Percentiles rank a stretch among this genome's conserved stretches.
Conservation (phyloP, 2,797 vertebrate species). For the Falco berigora region DNA sequence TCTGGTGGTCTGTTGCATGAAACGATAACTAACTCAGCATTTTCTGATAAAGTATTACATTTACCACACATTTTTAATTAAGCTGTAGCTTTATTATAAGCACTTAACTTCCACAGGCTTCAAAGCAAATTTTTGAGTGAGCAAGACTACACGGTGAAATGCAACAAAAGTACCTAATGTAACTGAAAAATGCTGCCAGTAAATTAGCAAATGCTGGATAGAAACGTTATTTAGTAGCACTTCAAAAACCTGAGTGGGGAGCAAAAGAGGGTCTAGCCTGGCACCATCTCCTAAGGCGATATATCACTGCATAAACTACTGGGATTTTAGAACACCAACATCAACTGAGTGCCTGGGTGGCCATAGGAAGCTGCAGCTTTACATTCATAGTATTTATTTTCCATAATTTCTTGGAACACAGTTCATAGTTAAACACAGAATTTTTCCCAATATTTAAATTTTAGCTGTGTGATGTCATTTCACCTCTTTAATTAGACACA, state of each 20-base stretch:
- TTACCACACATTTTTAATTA: neutral
- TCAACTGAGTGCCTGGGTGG: neutral
- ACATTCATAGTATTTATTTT: neutral
- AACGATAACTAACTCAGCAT: neutral
- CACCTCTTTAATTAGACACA: neutral
- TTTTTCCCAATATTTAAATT: neutral
- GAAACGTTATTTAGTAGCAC: neutral
- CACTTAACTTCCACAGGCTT: neutral
- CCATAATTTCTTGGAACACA: neutral
- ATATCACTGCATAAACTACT: neutral
- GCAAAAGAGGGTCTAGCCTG: neutral
- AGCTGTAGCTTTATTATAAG: neutral
- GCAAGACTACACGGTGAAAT: neutral
- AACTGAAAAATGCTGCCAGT: neutral
- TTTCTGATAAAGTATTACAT: neutral
- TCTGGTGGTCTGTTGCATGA: neutral
- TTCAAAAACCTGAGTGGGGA: neutral
- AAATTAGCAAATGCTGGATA: neutral
- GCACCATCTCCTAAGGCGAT: neutral
- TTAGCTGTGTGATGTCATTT: neutral
- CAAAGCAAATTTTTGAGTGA: neutral
- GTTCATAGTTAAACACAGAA: neutral
- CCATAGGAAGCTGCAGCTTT: neutral
- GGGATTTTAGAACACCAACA: neutral
- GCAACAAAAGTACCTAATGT: neutral